phyloP scores from a whole-genome alignment of 2,888 invertebrate genomes.

The Stenurella melanura region DNA sequence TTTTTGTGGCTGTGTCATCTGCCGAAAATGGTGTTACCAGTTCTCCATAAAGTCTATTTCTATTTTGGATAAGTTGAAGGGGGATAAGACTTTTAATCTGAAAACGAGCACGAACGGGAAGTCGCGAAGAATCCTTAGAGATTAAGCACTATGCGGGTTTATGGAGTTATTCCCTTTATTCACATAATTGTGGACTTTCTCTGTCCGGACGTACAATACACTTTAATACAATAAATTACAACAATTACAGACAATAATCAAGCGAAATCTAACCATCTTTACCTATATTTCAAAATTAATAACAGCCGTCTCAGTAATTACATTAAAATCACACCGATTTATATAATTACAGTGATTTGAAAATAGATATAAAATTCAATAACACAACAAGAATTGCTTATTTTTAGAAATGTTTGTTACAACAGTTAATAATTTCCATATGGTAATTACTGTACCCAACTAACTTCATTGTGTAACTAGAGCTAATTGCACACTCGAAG shows the following conservation, averaged over 20 bases:
- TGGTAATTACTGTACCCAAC: slow-evolving; percentile 50
- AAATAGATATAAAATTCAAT: slow-evolving; percentile 34
- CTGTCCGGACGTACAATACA: not conserved
- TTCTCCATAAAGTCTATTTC: too few species aligned
- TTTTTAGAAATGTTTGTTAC: slow-evolving; percentile 51
- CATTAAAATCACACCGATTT: not conserved
- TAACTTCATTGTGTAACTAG: slow-evolving; percentile 57
- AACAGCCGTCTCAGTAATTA: slow-evolving; percentile 4
- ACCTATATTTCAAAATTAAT: slow-evolving; percentile 10
- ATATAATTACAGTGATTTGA: slow-evolving; percentile 16
- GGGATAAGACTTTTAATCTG: too few species aligned
- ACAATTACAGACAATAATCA: not conserved
- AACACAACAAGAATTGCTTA: slow-evolving; percentile 39
- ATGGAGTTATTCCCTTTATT: not conserved
- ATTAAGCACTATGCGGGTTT: too few species aligned
- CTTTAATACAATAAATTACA: not conserved
- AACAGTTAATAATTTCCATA: slow-evolving; percentile 47
- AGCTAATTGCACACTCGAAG: slow-evolving; percentile 55
- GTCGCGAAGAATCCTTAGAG: too few species aligned
- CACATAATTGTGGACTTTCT: not conserved
- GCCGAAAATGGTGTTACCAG: too few species aligned
- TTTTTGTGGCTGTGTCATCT: too few species aligned
- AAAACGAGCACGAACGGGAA: too few species aligned
- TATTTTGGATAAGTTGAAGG: too few species aligned
- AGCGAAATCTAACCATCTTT: not conserved